phyloP scores from a whole-genome alignment of 2,888 invertebrate species.

The Arrhopalites spinosus region DNA sequence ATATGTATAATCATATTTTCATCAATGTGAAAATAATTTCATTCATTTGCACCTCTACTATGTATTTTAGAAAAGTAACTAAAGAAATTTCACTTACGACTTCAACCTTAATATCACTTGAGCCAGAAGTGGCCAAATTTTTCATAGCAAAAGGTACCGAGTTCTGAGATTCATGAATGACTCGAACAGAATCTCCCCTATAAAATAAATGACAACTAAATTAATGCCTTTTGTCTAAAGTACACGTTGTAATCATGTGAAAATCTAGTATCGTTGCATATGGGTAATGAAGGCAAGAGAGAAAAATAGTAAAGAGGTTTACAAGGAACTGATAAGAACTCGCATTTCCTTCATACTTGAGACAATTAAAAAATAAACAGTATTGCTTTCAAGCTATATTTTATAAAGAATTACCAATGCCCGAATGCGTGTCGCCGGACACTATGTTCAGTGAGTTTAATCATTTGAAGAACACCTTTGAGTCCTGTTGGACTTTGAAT shows the following conservation, averaged over 20 bases:
- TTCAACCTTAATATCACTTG: slow-evolving; percentile 40
- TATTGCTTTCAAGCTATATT: too few relatives aligned
- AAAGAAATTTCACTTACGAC: slow-evolving; percentile 17
- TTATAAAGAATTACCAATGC: slow-evolving; percentile 50
- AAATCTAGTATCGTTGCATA: too few relatives aligned
- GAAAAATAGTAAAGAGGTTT: too few relatives aligned
- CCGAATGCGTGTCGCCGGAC: slow-evolving; percentile 50
- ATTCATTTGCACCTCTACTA: too few relatives aligned
- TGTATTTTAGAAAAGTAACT: too few relatives aligned
- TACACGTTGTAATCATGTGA: too few relatives aligned
- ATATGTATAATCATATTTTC: too few relatives aligned
- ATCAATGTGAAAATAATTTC: too few relatives aligned
- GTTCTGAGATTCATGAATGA: slow-evolving; percentile 49
- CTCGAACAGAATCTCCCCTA: slow-evolving; percentile 52
- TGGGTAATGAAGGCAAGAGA: too few relatives aligned
- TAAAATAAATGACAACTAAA: not conserved
- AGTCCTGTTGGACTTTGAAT: slow-evolving; percentile 50
- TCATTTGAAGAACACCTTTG: slow-evolving; percentile 51
- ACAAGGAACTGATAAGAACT: too few relatives aligned
- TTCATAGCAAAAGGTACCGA: slow-evolving; percentile 52
- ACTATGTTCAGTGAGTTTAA: slow-evolving; percentile 53
- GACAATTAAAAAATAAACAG: too few relatives aligned
- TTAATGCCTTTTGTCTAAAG: not conserved
- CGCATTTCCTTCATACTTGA: too few relatives aligned
- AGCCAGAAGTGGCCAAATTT: slow-evolving; percentile 17